Evolutionary conservation across 2,797 vertebrate genomes (phyloP), one percentile per base, ranked within the genome.

Genomic region (Pagetopsis macropterus): DNA sequence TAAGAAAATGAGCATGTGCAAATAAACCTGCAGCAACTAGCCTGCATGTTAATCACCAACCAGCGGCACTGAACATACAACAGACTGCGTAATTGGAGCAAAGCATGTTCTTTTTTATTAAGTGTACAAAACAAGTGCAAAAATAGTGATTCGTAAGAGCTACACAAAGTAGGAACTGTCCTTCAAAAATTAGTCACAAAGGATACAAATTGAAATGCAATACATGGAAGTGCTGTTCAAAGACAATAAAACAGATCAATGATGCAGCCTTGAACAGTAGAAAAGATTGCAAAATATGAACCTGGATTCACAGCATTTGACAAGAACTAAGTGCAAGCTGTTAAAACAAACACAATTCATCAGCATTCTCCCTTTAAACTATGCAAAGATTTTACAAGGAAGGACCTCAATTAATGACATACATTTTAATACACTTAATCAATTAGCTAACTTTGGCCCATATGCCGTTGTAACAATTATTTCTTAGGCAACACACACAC

Each of bases 61-160:
- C 0, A 9, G 63, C 11, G 37, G 3, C 1, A 72, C 3, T 41
- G 9, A 79, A 59, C 27, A 77, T 12, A 82, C 43, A 31, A 3
- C 12, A 61, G 31, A 46, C 11, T 9, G n/a, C n/a, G 67, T 56
- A 44, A 31, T 68, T 89, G 81, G 84, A 90, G 91, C 92, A 90
- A 94, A 94, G 92, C 92, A 88, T 72, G 80, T 89, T 92, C 75
- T 89, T 91, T 88, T 94, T 95, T 94, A 94, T 94, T 94, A 91
- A 91, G 94, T 95, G 91, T 95, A 95, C 92, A 95, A 95, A 94
- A 92, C 90, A 93, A 92, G 92, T 93, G 92, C 90, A 94, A 92
- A 94, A 94, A 93, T 92, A 92, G 92, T 90, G 86, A 91, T 93
- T 93, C 91, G 80, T 86, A 86, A 81, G 88, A 92, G 91, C 92